A percentile compares a stretch with the other conserved stretches of the same genome.
Conservation (phyloP, 2,888 invertebrate genomes). For the Napeogenes sylphis region DNA sequence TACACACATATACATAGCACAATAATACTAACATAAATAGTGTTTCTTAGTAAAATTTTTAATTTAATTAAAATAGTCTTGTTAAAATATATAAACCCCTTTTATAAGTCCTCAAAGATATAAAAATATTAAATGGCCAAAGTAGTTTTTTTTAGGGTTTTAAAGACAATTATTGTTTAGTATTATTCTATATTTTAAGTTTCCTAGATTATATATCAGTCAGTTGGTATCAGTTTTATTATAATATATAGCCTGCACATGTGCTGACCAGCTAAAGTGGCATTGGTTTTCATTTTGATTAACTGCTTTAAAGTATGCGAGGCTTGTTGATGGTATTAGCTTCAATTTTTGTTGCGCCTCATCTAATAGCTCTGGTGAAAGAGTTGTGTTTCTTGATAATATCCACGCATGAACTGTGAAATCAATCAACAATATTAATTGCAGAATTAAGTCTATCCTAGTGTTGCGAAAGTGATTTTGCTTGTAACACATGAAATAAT, state of each 20-base stretch:
- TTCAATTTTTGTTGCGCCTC: constrained; percentile 45
- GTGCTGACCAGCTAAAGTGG: constrained; percentile 56
- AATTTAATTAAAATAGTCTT: too few relatives aligned
- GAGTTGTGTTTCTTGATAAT: constrained; percentile 45
- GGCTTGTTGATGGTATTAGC: constrained; percentile 48
- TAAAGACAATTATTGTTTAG: too few relatives aligned
- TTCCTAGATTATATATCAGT: not conserved
- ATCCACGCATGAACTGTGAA: constrained; percentile 63
- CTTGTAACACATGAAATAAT: not conserved
- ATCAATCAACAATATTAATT: not conserved
- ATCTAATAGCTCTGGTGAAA: constrained; percentile 40
- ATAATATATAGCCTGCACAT: constrained; percentile 47
- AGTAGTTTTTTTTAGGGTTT: too few relatives aligned
- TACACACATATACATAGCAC: too few relatives aligned
- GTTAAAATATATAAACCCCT: too few relatives aligned
- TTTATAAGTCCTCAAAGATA: too few relatives aligned
- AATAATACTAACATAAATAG: too few relatives aligned
- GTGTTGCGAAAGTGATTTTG: not conserved
- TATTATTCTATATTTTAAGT: not conserved
- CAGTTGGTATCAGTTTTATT: constrained; percentile 12
- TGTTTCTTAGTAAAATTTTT: too few relatives aligned
- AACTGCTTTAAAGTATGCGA: constrained; percentile 50
- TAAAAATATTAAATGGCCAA: too few relatives aligned
- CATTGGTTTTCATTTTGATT: constrained; percentile 48
- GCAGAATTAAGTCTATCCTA: not conserved